These are phyloP conservation scores for Harpegnathos saltator DNA, from an alignment of 1,140 invertebrate species.

Conservation along the genomic window DNA sequence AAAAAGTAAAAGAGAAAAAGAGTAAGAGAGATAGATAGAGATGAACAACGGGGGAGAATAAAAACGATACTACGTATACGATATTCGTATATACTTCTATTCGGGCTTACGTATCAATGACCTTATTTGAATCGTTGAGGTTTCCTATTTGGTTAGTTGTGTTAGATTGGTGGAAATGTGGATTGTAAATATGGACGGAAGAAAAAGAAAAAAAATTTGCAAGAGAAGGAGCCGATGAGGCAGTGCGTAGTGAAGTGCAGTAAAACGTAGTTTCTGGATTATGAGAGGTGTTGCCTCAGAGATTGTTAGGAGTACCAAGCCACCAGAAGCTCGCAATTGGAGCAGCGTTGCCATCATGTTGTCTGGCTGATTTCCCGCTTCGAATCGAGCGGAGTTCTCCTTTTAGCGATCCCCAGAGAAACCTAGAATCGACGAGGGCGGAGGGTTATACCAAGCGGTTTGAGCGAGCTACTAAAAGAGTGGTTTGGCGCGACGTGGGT, in stretches of 20 bases:
- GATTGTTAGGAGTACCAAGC: slow-evolving; percentile 59
- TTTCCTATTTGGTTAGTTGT: slow-evolving; percentile 39
- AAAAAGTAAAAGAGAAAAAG: no score
- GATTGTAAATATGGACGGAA: slow-evolving; percentile 35
- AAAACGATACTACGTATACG: no score
- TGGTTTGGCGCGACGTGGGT: slow-evolving; percentile 44
- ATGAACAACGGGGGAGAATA: no score
- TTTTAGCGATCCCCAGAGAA: slow-evolving; percentile 73
- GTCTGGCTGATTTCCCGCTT: slow-evolving; percentile 77
- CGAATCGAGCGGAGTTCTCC: slow-evolving; percentile 69
- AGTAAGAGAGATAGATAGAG: no score
- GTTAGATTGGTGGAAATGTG: slow-evolving; percentile 43
- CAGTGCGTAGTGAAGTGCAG: slow-evolving; percentile 15
- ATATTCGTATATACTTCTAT: no score
- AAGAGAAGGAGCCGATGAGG: slow-evolving; percentile 18
- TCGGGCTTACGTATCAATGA: no score
- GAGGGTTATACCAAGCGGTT: slow-evolving; percentile 29
- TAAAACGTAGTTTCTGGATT: slow-evolving; percentile 21
- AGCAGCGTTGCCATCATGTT: slow-evolving; percentile 76
- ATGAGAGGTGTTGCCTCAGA: slow-evolving; percentile 28
- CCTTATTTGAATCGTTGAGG: slow-evolving; percentile 56
- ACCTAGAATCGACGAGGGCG: slow-evolving; percentile 57
- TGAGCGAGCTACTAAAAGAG: slow-evolving; percentile 57
- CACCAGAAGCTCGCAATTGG: slow-evolving; percentile 73
- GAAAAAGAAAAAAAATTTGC: slow-evolving; percentile 15